These are phyloP conservation scores for Sycophaga agraensis DNA, from an alignment of 1,140 invertebrate genomes.

Conservation along the genomic window DNA sequence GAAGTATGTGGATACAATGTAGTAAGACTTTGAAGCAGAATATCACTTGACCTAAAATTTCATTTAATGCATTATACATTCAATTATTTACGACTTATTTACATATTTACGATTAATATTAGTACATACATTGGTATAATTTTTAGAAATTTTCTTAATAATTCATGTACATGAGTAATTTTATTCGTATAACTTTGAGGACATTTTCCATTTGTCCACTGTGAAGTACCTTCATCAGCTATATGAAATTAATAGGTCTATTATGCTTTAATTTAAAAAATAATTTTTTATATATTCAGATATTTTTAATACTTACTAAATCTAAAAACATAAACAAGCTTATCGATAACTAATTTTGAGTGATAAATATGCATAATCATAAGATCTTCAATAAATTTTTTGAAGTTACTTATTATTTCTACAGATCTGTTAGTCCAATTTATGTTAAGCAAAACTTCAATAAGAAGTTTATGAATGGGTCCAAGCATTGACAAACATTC, in stretches of 20 bases:
- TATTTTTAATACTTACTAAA: constrained; percentile 47
- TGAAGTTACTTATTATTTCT: constrained; percentile 60
- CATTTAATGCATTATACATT: constrained; percentile 24
- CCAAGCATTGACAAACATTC: constrained; percentile 63
- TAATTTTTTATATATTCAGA: not conserved
- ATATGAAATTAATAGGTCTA: not conserved
- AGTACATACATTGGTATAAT: constrained; percentile 66
- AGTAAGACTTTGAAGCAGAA: constrained; percentile 58
- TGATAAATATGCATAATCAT: constrained; percentile 66
- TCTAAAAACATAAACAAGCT: constrained; percentile 62
- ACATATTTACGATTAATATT: too few species aligned
- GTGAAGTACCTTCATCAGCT: constrained; percentile 40
- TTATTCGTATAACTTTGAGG: constrained; percentile 51
- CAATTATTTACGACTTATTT: constrained; percentile 30
- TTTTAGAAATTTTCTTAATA: constrained; percentile 60
- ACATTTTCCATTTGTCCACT: constrained; percentile 54
- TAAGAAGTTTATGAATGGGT: constrained; percentile 59
- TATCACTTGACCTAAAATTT: constrained; percentile 58
- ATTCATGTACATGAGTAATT: constrained; percentile 61
- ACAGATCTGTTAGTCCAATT: constrained; percentile 59
- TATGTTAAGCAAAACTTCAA: constrained; percentile 65
- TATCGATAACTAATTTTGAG: constrained; percentile 61
- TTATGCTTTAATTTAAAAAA: constrained; percentile 1
- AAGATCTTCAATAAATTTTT: constrained; percentile 65
- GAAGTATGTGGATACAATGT: constrained; percentile 68